phyloP scores from a whole-genome alignment of 2,113 vertebrate genomes.

The Spea multiplicata region DNA sequence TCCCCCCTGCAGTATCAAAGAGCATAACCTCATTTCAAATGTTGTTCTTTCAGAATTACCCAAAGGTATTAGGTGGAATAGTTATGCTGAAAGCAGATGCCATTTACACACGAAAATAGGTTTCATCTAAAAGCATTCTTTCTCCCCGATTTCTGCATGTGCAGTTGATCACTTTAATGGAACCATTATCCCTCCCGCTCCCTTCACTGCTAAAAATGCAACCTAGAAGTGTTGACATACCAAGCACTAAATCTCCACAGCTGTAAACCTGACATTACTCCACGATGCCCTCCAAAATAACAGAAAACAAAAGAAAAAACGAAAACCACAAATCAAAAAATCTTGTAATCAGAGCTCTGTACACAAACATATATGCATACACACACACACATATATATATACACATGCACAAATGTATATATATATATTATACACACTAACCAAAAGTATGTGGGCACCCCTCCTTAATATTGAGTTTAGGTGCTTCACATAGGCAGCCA shows the following conservation, averaged over 20 bases:
- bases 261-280: constrained; percentile 54
- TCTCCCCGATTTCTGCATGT: constrained; percentile 48
- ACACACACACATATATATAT: too few species aligned
- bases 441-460: too few species aligned
- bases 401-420: too few species aligned
- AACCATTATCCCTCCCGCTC: constrained; percentile 57
- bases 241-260: constrained; percentile 47
- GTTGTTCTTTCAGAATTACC: constrained; percentile 45
- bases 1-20: constrained; percentile 29
- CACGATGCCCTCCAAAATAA: constrained; percentile 39
- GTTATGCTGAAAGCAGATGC: constrained; percentile 41
- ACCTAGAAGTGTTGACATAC: constrained; percentile 55
- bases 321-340: constrained; percentile 46
- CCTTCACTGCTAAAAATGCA: constrained; percentile 54
- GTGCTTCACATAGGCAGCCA: too few species aligned
- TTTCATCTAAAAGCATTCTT: constrained; percentile 56
- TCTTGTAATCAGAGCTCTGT: too few species aligned
- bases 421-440: too few species aligned
- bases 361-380: too few species aligned
- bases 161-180: constrained; percentile 58
- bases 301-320: constrained; percentile 45
- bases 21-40: constrained; percentile 36
- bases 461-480: too few species aligned
- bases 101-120: constrained; percentile 49
- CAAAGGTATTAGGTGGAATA: constrained; percentile 31